Percentiles rank a stretch among this genome's conserved stretches.
Conservation (phyloP, 2,888 invertebrate genomes). For the Hirudinaria manillensis region DNA sequence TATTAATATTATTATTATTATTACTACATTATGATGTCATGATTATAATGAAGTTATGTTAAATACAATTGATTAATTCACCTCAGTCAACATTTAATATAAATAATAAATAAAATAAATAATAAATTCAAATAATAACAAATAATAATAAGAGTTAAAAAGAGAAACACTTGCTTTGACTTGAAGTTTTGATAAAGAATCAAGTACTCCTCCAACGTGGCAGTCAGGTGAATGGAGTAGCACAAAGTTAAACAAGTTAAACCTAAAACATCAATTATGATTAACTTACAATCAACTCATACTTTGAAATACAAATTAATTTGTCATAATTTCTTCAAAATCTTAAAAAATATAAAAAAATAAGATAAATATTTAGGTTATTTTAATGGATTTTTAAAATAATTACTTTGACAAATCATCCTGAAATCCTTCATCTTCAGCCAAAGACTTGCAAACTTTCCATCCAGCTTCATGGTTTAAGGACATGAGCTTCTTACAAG, state of each 20-base stretch:
- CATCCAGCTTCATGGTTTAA: conserved; percentile 58
- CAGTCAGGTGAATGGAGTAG: conserved; percentile 2
- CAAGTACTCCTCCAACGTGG: background rate
- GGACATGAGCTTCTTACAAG: conserved; percentile 58
- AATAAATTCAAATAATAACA: too few relatives aligned
- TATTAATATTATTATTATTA: too few relatives aligned
- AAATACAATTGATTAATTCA: background rate
- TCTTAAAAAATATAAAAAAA: too few relatives aligned
- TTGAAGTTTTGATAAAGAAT: background rate
- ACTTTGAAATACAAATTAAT: too few relatives aligned
- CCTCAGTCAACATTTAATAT: background rate
- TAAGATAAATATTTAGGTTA: too few relatives aligned
- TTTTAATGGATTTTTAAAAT: background rate
- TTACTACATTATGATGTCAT: too few relatives aligned
- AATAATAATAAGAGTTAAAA: background rate
- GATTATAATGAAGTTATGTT: too few relatives aligned
- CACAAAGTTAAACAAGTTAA: background rate
- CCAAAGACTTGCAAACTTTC: conserved; percentile 59
- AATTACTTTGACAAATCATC: conserved; percentile 53
- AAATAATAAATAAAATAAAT: background rate
- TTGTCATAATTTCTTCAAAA: too few relatives aligned
- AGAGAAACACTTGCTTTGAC: background rate
- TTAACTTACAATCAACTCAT: too few relatives aligned
- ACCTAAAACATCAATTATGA: background rate
- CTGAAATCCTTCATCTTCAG: conserved; percentile 56